Conservation (phyloP, 2,113 vertebrate species). For the Natator depressus region DNA sequence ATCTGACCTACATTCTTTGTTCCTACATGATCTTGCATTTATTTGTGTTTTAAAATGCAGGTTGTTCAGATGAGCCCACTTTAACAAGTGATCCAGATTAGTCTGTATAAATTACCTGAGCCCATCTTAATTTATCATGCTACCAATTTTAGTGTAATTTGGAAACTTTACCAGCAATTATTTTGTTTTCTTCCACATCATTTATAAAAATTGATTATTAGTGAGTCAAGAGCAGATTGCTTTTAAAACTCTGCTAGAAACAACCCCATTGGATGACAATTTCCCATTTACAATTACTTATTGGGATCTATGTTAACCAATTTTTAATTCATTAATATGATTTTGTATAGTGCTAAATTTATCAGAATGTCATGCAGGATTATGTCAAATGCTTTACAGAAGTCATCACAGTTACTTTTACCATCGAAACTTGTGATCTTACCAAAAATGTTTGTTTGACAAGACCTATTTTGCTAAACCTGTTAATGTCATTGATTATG, state of each 20-base stretch:
- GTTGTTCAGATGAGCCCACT: neutral
- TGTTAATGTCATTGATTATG: conserved; percentile 19
- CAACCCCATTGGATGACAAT: neutral
- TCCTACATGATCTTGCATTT: neutral
- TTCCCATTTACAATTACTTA: neutral
- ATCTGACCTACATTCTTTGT: neutral
- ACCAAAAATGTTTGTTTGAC: conserved; percentile 9
- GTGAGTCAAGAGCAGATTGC: neutral
- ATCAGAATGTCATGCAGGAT: neutral
- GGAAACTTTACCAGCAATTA: neutral
- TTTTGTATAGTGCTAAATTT: neutral
- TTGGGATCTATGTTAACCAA: neutral
- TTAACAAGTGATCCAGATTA: neutral
- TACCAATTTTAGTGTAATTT: neutral
- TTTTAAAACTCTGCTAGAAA: neutral
- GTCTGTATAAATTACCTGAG: neutral
- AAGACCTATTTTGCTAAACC: conserved; percentile 21
- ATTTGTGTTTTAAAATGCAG: neutral
- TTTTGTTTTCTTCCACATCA: neutral
- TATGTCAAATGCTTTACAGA: neutral
- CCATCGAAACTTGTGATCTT: conserved; percentile 13
- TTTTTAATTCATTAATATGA: neutral
- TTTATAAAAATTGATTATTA: neutral
- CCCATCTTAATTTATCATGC: neutral
- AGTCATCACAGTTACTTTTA: conserved; percentile 14